Evolutionary conservation across 2,888 invertebrate species (phyloP).

Genomic region (Anorthoa munda): DNA sequence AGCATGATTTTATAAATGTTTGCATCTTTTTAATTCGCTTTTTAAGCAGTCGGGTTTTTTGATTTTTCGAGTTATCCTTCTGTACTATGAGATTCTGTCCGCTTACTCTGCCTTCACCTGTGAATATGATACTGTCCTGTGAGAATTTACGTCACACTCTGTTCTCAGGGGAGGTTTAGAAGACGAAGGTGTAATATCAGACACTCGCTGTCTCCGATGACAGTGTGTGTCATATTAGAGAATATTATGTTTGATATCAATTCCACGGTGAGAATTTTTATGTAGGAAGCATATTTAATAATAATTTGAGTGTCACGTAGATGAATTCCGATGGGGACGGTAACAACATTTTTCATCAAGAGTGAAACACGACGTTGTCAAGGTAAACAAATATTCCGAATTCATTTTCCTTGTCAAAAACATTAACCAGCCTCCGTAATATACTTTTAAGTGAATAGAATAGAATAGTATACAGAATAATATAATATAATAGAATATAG

Average conservation of each 20-base stretch:
- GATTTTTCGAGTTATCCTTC: background rate
- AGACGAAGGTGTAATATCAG: constrained; percentile 53
- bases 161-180: constrained; percentile 33
- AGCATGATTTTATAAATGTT: too few species aligned
- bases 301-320: background rate
- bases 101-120: background rate
- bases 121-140: constrained; percentile 49
- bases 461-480: too few species aligned
- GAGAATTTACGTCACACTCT: constrained; percentile 40
- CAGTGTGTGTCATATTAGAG: constrained; percentile 3
- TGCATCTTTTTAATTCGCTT: too few species aligned
- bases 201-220: constrained; percentile 23
- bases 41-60: too few species aligned
- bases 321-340: background rate
- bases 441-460: too few species aligned
- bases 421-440: background rate
- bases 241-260: constrained; percentile 22
- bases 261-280: background rate
- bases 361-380: background rate
- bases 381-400: background rate
- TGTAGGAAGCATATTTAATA: background rate
- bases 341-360: background rate
- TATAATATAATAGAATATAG: too few species aligned
- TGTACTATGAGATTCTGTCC: background rate
- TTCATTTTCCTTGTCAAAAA: background rate